Conservation (phyloP, 92 coral and sea anemone species). For the Hydrozoanthus gracilis region DNA sequence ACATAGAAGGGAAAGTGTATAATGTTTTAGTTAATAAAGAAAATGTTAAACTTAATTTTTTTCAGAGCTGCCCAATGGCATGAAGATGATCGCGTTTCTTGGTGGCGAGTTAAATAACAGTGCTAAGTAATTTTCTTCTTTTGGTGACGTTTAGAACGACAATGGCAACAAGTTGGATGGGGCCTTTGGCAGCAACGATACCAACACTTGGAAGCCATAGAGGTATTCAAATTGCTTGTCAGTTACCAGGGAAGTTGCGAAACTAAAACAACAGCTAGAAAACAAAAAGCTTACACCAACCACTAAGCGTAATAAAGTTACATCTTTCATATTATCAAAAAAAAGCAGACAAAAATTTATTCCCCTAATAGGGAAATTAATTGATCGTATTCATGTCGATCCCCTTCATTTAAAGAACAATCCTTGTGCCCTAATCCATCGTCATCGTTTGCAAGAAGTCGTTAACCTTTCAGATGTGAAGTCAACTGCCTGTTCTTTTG, state of each 20-base stretch:
- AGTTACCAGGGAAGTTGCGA: conserved; percentile 23
- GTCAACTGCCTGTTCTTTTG: conserved; percentile 17
- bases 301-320: conserved; percentile 39
- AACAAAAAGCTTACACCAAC: conserved; percentile 1
- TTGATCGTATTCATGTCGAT: conserved; percentile 28
- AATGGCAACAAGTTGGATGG: conserved; percentile 34
- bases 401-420: conserved; percentile 47
- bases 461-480: conserved; percentile 19
- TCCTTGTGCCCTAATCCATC: conserved; percentile 22
- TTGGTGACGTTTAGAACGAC: conserved; percentile 36
- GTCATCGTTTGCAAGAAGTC: conserved; percentile 17
- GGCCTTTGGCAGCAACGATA: conserved; percentile 1
- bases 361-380: conserved; percentile 34
- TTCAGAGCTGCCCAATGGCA: conserved; percentile 48
- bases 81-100: conserved; percentile 43
- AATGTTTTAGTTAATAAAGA: not conserved
- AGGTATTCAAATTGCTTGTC: conserved; percentile 32
- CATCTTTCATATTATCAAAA: conserved; percentile 40
- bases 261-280: conserved; percentile 23
- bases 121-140: conserved; percentile 43
- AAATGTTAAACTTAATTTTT: not conserved
- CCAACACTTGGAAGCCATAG: conserved; percentile 45
- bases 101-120: conserved; percentile 49
- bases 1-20: not conserved
- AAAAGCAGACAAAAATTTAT: conserved; percentile 19